Base-by-base conservation (phyloP, 2,113 vertebrate species). In the Mesoclemmys tuberculata region DNA sequence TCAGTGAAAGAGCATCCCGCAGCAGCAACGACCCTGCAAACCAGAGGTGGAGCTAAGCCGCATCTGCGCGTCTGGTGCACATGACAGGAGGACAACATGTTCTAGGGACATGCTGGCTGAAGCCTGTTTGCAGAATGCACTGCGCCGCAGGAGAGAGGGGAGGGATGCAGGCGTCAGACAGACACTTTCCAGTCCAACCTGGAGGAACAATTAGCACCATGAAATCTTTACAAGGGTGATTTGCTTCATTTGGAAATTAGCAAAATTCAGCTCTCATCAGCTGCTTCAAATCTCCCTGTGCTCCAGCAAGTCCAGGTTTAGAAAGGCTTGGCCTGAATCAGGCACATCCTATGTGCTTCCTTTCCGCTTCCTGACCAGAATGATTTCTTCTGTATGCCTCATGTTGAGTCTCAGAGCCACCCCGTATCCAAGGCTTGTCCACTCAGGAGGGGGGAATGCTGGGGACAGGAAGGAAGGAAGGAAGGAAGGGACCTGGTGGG, bases 181-280 rank as follows among this genome's bases (percentile, higher is more conserved):
- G 12, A 18, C 31, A 1, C 49, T 12, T 75, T 35, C 26, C 11
- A 14, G 13, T 31, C 16, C 16, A 19, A 19, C 16, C 14, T 8
- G 2, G 3, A 68, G 61, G 61, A 55, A 52, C 83, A 19, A 5
- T 3, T 49, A 11, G 81, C 8, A 41, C 58, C 82, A 38, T 29
- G 27, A 0, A 4, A 82, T 58, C 48, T 2, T 49, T 0, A 0
- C 4, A 24, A 44, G 38, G 29, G 29, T 26, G 49, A 18, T 85
- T 12, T 2, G 18, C 38, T 48, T 31, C 1, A 49, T 9, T 35
- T 0, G n/a, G 49, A 27, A 29, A 7, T 12, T 18, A 29, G 48
- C 35, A n/a, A 14, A 18, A 27, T 38, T 5, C 48, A 52, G 84
- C 81, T 41, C 41, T 38, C 35, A 38, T 21, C 64, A 38, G 64